phyloP scores from a whole-genome alignment of 2,113 vertebrate genomes.

The Calonectris borealis region DNA sequence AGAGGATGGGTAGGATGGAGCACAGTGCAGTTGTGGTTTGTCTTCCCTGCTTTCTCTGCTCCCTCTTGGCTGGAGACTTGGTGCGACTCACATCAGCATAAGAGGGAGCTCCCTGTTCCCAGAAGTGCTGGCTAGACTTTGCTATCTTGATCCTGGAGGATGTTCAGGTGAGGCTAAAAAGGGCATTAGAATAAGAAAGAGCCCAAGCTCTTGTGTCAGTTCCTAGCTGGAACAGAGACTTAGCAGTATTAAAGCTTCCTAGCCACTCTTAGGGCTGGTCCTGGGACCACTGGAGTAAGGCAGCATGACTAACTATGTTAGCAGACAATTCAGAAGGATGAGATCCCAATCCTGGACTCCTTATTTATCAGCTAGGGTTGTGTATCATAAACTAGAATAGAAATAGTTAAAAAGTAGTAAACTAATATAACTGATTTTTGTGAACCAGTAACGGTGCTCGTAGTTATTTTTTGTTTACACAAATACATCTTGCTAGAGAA shows the following conservation, averaged over 20 bases:
- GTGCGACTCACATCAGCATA: background rate
- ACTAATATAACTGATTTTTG: background rate
- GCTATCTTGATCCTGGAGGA: background rate
- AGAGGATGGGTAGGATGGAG: background rate
- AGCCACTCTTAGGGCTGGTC: background rate
- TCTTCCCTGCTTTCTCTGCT: background rate
- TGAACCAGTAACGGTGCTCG: background rate
- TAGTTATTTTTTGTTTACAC: background rate
- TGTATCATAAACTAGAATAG: background rate
- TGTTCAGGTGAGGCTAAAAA: background rate
- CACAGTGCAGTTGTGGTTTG: accelerated
- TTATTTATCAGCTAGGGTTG: background rate
- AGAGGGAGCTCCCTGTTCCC: background rate
- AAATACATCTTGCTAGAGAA: background rate
- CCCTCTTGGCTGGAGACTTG: background rate
- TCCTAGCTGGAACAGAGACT: background rate
- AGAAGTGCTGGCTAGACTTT: background rate
- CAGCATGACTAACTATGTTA: background rate
- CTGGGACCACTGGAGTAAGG: background rate
- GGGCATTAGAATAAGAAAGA: background rate
- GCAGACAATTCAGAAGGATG: background rate
- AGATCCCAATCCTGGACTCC: background rate
- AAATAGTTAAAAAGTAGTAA: background rate
- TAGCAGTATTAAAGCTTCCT: background rate
- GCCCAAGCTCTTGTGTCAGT: background rate